Evolutionary conservation across 2,888 invertebrate species (phyloP), one percentile per base, ranked within the genome.

Genomic region (Tachystola acroxantha): DNA sequence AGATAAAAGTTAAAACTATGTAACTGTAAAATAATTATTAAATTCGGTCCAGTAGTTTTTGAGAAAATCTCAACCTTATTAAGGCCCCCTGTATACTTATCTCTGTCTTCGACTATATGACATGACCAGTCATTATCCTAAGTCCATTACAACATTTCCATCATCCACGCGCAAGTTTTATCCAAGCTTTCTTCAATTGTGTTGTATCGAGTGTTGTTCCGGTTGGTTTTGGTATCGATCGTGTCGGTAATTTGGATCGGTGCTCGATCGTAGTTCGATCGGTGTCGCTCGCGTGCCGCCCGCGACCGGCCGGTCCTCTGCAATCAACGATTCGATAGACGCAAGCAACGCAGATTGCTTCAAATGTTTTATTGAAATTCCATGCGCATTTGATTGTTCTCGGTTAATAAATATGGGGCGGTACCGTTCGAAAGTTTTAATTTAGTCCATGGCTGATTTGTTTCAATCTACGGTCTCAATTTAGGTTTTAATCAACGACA

Each of bases 301-400:
- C 47, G 16, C 53, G 46, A 50, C 44, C 37, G 48, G 47, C 47
- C 46, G 46, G 58, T 65, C 62, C 60, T 58, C 61, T 48, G 58
- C 62, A 73, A 77, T 77, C 73, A 76, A 61, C 70, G 62, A 77
- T 76, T 77, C 72, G 67, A 64, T 57, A 70, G 53, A 69, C 61
- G 38, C 46, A 51, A 64, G 59, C 48, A 45, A 39, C 20, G 30
- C 30, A 39, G 39, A 50, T 53, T 50, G 45, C 40, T 46, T 36
- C 39, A 27, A 46, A 43, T 45, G 42, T 48, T 43, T 56, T 57
- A 64, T 62, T 61, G 52, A 50, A 67, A 63, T 66, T 60, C 62
- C 57, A 66, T 50, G 64, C 64, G 49, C 57, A 50, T 62, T 53
- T 40, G 36, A 36, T 42, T 39, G 40, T 38, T 32, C 16, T 38